Evolutionary conservation across 2,113 vertebrate species (phyloP).

Genomic region (Pedionomus torquatus): DNA sequence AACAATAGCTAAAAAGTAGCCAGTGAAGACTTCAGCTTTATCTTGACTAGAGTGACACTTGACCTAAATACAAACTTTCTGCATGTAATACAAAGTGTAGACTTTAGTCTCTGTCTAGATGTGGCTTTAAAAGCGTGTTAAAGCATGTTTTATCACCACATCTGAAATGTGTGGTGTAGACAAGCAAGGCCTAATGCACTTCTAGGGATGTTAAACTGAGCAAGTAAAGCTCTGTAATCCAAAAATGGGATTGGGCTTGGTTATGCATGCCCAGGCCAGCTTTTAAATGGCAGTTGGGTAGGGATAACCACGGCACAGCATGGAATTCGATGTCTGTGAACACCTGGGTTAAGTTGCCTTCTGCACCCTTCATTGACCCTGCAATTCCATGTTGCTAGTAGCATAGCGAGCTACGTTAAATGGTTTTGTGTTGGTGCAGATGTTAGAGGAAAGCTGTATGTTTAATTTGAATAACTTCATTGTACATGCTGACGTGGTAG

Average conservation of each 20-base stretch:
- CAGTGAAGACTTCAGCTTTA: background rate
- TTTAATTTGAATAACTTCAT: background rate
- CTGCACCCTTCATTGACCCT: background rate
- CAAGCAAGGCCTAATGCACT: background rate
- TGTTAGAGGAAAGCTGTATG: background rate
- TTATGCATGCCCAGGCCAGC: background rate
- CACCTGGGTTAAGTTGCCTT: background rate
- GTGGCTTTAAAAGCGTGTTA: background rate
- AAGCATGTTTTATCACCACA: background rate
- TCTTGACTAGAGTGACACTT: background rate
- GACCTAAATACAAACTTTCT: background rate
- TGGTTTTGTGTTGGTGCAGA: background rate
- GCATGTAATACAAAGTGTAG: background rate
- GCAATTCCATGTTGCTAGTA: background rate
- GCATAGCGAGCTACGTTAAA: background rate
- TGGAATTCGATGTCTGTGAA: background rate
- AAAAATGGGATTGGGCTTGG: background rate
- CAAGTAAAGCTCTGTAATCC: background rate
- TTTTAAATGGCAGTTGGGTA: background rate
- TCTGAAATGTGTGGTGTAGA: background rate
- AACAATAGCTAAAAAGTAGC: background rate
- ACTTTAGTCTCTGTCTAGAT: background rate
- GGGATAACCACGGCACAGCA: background rate
- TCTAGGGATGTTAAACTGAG: background rate
- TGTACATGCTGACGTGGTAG: accelerated